Evolutionary conservation across 35 echinoderm and acorn worm genomes (phyloP), one percentile per base, ranked within the genome.

Genomic region (Apostichopus californicus): DNA sequence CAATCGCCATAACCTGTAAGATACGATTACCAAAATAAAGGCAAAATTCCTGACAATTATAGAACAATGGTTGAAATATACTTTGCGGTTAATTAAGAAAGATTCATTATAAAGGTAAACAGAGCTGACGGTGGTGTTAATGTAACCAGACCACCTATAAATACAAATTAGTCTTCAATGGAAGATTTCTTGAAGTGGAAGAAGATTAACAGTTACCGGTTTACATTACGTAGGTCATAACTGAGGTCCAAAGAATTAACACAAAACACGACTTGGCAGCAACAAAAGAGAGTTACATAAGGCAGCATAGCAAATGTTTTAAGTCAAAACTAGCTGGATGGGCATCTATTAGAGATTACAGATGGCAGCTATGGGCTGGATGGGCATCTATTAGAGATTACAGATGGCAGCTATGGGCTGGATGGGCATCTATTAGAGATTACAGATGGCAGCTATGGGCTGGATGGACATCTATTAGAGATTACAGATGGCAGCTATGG

Each of bases 1-100:
- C 97, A 92, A 99, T 99, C 8, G 97, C 97, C 97, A 99, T 99
- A 7, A 96, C 95, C 95, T 99, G 78, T 3, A 61, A 61, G 58
- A 61, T 61, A 61, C 2, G 34, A 3, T 46, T 61, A 61, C 8
- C 12, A 61, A 61, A 12, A 61, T 12, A 1, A 61, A 61, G 58
- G 12, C 12, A 46, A 46, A 34, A 46, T 46, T 3, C 34, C 34
- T 46, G 34, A 46, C 3, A 46, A 46, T 46, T 46, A 46, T 46
- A 46, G 34, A 46, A 46, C 34, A 46, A 46, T 46, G 34, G 34
- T 46, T 46, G 34, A 46, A 3, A 46, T 46, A 46, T 46, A 46
- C 34, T 46, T 46, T 2, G 3, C 34, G 34, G 34, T 46, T 46
- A 46, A 3, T 46, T 46, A 46, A 46, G 34, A 46, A 46, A 46